These are phyloP conservation scores for Regulus satrapa DNA, from an alignment of 2,113 vertebrate species.

Conservation along the genomic window DNA sequence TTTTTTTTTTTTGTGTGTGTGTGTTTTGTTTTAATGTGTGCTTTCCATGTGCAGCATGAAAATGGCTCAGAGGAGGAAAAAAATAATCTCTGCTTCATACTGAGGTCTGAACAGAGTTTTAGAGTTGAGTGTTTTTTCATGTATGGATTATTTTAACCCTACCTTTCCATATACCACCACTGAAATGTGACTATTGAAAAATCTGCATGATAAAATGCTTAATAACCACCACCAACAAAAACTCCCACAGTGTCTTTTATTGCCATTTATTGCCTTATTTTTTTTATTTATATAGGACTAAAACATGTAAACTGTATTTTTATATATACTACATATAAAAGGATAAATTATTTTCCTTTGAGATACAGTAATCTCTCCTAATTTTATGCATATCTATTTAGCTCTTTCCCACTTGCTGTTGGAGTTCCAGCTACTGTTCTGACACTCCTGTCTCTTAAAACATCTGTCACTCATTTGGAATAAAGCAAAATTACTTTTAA, in stretches of 20 bases:
- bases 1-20: not conserved
- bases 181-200: constrained; percentile 11
- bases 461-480: not conserved
- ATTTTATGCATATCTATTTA: not conserved
- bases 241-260: not conserved
- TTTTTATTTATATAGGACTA: not conserved
- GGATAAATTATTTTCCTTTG: not conserved
- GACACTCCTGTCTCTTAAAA: not conserved
- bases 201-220: not conserved
- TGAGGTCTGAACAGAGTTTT: not conserved
- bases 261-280: not conserved
- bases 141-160: not conserved
- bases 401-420: not conserved
- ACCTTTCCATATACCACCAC: not conserved
- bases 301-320: not conserved
- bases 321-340: not conserved
- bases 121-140: not conserved
- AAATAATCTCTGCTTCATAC: not conserved
- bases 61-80: not conserved
- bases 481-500: not conserved
- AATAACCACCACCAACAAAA: not conserved
- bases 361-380: not conserved
- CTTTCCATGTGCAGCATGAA: not conserved
- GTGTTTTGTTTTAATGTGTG: not conserved
- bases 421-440: not conserved